Evolutionary conservation across 2,113 vertebrate species (phyloP), one percentile per base, ranked within the genome.

Genomic region (Phalacrocorax carbo): DNA sequence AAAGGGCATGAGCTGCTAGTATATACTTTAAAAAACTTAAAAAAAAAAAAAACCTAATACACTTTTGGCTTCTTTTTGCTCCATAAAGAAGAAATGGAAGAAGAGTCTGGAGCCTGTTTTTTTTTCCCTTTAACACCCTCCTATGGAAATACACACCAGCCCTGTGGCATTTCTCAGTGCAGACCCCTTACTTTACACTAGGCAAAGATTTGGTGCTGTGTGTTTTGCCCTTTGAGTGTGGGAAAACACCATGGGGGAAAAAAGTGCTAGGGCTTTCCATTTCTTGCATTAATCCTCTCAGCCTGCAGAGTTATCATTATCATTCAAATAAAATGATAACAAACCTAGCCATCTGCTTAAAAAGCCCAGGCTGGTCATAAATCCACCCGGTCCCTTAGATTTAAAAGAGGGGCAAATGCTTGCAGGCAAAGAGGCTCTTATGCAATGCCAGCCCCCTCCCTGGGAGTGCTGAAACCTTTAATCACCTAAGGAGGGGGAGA

Each of bases 401-500:
- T 96, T 97, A 82, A 93, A 95, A 98, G 48, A 26, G 4, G 44
- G 78, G 91, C 49, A 96, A 96, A 86, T 71, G 92, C 85, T 96
- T 82, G 32, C 15, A 96, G 92, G 92, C 70, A 71, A 94, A 83
- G 44, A 72, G 92, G 61, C 70, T 86, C 80, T 98, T 98, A 98
- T 13, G 58, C 95, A 97, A 95, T 64, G 72, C 55, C 86, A 72
- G 48, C 72, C 86, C 72, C 65, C 77, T 93, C 91, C 93, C 95
- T 88, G 88, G 57, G 79, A 87, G 77, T 58, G 91, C 96, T 97
- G 97, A 96, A 97, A 90, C 91, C 81, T 96, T 96, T 97, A 98
- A 98, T 98, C 98, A 97, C 94, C 90, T 96, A 96, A 91, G 49
- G 91, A 97, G 55, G 73, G 78, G 86, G 90, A 90, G 92, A 93